Evolutionary conservation across 2,113 vertebrate genomes (phyloP).

Genomic region (Trichomycterus rosablanca): DNA sequence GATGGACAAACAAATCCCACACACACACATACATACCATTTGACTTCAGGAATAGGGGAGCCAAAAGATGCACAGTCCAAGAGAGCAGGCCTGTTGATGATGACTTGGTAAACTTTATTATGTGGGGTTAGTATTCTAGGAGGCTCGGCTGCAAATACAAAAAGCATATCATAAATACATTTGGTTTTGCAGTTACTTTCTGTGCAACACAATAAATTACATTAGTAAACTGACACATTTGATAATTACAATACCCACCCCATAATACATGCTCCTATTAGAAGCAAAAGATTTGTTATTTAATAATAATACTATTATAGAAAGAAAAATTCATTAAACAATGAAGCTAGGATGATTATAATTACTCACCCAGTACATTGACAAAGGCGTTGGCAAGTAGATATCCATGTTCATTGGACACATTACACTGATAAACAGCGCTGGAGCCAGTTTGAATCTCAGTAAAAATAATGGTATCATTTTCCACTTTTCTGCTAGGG

Average conservation of each 20-base stretch:
- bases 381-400: slow-evolving; percentile 92
- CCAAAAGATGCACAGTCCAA: slow-evolving; percentile 88
- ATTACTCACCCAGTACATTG: slow-evolving; percentile 78
- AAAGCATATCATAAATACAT: slow-evolving; percentile 9
- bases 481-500: slow-evolving; percentile 82
- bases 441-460: slow-evolving; percentile 84
- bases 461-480: slow-evolving; percentile 88
- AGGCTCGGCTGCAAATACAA: slow-evolving; percentile 76
- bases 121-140: slow-evolving; percentile 83
- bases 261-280: too few relatives aligned
- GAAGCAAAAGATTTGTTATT: too few relatives aligned
- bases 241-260: too few relatives aligned
- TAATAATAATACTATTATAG: background rate
- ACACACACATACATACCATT: slow-evolving; percentile 74
- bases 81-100: slow-evolving; percentile 74
- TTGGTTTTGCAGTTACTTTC: slow-evolving; percentile 13
- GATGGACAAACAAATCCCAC: background rate
- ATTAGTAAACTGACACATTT: background rate
- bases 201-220: background rate
- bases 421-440: slow-evolving; percentile 93
- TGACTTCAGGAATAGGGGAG: slow-evolving; percentile 84
- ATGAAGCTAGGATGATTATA: too few relatives aligned
- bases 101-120: slow-evolving; percentile 86
- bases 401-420: slow-evolving; percentile 90
- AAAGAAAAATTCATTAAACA: too few relatives aligned